Base-by-base conservation (phyloP, 2,113 vertebrate species). In the Puntigrus tetrazona region DNA sequence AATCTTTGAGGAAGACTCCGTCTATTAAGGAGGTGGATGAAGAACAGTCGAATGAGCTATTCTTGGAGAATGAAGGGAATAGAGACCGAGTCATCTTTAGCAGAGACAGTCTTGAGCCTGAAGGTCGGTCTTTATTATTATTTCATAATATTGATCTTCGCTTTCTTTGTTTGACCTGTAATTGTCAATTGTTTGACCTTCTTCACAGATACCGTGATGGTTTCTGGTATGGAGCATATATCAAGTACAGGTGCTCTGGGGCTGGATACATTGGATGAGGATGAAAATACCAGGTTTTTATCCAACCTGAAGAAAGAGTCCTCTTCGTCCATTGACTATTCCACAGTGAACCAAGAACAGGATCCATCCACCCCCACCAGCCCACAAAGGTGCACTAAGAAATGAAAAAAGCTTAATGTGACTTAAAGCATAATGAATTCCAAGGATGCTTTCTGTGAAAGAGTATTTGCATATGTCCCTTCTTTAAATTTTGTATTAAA, bases 271-370 rank as follows among this genome's bases (percentile, higher is more conserved):
- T 95, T 96, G 88, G 97, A 98, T 78, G 92, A 96, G 88, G 94
- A 97, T 82, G 97, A 97, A 87, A 98, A 98, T 89, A 94, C 94
- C 1, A 82, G 87, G n/a, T 96, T 99, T 91, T 97, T 98, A 88
- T 93, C 95, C 34, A 93, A 91, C 34, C 92, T 98, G 7, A 96
- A 97, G 86, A 94, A 36, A 63, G 96, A 93, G 70, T 92, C 93
- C 69, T 94, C 93, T 4, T 95, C 95, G 25, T 90, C 94, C 41
- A 90, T 97, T 87, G 96, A 98, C 91, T 97, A 96, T 89, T 94
- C 94, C 36, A 95, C 89, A 89, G 89, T 96, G 89, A 97, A 96
- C 92, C 94, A 94, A 70, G 96, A 97, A 84, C 87, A 97, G 90
- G 95, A 97, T 91, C 95, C 93, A 22, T 93, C 90, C 34, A 92